Evolutionary conservation across 2,113 vertebrate species (phyloP).

Genomic region (Anarhynchus alexandrinus): DNA sequence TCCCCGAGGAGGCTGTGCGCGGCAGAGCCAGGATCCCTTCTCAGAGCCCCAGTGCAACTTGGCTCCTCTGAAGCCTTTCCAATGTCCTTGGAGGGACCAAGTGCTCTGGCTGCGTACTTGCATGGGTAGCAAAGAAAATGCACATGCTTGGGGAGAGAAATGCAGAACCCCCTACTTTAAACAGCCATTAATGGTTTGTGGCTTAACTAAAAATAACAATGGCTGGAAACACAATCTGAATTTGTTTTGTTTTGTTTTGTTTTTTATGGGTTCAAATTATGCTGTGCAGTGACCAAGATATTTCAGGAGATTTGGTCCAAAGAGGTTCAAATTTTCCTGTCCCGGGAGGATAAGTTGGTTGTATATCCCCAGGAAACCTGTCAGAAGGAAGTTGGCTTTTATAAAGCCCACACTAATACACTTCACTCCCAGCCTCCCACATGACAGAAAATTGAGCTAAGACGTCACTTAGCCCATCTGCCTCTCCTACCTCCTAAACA

Average conservation of each 20-base stretch:
- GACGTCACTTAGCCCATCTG: constrained; percentile 11
- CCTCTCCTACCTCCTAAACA: not conserved
- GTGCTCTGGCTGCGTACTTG: not conserved
- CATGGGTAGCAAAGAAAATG: not conserved
- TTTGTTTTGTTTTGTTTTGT: not conserved
- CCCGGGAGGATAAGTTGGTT: not conserved
- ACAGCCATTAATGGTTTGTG: constrained; percentile 21
- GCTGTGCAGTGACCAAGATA: not conserved
- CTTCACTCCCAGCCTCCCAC: not conserved
- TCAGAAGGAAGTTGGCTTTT: not conserved
- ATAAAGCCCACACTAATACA: not conserved
- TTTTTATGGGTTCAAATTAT: not conserved
- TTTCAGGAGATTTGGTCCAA: not conserved
- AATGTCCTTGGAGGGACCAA: not conserved
- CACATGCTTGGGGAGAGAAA: not conserved
- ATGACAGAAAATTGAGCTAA: not conserved
- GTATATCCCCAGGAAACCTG: not conserved
- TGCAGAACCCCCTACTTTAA: not conserved
- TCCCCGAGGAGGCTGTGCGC: not conserved
- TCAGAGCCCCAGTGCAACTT: not conserved
- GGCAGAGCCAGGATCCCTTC: not conserved
- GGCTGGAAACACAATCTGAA: not conserved
- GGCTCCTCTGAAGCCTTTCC: not conserved
- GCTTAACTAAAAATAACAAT: constrained; percentile 28
- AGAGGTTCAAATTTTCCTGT: not conserved